Evolutionary conservation across 2,797 vertebrate genomes (phyloP).

Genomic region (Crocidura indochinensis): DNA sequence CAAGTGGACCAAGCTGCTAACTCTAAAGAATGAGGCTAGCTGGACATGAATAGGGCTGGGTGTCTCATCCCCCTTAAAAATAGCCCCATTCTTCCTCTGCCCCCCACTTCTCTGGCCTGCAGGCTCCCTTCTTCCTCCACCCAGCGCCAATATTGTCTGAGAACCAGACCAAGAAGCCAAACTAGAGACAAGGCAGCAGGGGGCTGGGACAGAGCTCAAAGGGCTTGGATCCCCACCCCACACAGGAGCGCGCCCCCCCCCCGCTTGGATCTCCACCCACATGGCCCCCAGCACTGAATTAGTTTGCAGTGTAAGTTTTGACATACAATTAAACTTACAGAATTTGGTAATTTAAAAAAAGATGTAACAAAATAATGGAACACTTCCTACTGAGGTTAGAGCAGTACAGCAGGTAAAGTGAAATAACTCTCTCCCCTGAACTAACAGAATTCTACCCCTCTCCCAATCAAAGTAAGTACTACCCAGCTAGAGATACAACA

Average conservation of each 20-base stretch:
- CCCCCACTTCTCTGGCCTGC: neutral
- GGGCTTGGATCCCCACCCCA: too few species aligned
- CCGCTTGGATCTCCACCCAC: neutral
- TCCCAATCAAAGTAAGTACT: too few species aligned
- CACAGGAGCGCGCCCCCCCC: neutral
- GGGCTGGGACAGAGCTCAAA: neutral
- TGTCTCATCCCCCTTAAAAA: neutral
- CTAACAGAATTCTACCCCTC: too few species aligned
- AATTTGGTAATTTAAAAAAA: too few species aligned
- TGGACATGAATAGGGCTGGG: neutral
- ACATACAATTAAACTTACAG: too few species aligned
- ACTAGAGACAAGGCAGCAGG: neutral
- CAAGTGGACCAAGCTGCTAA: neutral
- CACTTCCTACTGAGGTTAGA: too few species aligned
- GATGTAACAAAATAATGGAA: too few species aligned
- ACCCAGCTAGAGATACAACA: too few species aligned
- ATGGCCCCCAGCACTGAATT: too few species aligned
- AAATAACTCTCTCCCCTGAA: too few species aligned
- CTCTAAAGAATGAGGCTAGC: constrained; percentile 45
- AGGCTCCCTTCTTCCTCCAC: neutral
- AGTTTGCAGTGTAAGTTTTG: too few species aligned
- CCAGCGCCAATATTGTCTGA: neutral
- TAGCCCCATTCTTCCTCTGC: neutral
- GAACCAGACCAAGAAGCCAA: constrained; percentile 23
- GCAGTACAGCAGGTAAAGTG: too few species aligned